A percentile compares a stretch with the other conserved stretches of the same genome.
Conservation (phyloP, 2,888 invertebrate genomes). For the Lasiommata megera region DNA sequence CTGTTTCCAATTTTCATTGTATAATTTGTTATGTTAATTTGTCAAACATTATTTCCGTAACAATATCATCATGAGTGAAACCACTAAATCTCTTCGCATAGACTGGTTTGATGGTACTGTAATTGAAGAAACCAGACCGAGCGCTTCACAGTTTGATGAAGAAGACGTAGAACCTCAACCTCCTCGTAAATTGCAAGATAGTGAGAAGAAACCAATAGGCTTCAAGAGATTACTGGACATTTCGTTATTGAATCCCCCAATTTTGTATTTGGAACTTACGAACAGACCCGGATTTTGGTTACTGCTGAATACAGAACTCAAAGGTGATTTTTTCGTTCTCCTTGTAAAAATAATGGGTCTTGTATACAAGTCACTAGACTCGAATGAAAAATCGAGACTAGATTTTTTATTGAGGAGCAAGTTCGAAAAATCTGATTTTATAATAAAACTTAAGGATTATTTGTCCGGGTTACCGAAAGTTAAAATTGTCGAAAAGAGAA, state of each 20-base stretch:
- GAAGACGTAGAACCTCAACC: slow-evolving; percentile 48
- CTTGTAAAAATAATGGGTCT: slow-evolving; percentile 66
- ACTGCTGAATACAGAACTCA: slow-evolving; percentile 61
- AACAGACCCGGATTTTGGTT: slow-evolving; percentile 71
- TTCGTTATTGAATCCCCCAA: slow-evolving; percentile 58
- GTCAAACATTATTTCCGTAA: too few species aligned
- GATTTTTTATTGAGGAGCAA: slow-evolving; percentile 44
- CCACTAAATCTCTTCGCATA: slow-evolving; percentile 60
- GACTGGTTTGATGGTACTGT: slow-evolving; percentile 76
- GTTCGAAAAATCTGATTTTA: slow-evolving; percentile 49
- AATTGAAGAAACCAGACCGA: slow-evolving; percentile 52
- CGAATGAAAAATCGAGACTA: slow-evolving; percentile 57
- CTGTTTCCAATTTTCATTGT: not conserved
- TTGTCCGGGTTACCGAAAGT: slow-evolving; percentile 53
- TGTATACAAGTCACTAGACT: slow-evolving; percentile 56
- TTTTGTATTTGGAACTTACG: slow-evolving; percentile 63
- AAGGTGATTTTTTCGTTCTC: slow-evolving; percentile 71
- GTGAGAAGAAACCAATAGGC: slow-evolving; percentile 68
- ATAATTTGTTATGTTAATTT: not conserved
- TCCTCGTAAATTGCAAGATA: slow-evolving; percentile 42
- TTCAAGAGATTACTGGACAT: slow-evolving; percentile 68
- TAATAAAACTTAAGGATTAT: slow-evolving; percentile 54
- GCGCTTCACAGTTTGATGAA: slow-evolving; percentile 47
- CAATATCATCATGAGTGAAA: slow-evolving; percentile 47
- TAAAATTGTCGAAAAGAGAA: slow-evolving; percentile 59